These are phyloP conservation scores for Yponomeuta malinellus DNA, from an alignment of 2,888 invertebrate genomes.

Conservation along the genomic window DNA sequence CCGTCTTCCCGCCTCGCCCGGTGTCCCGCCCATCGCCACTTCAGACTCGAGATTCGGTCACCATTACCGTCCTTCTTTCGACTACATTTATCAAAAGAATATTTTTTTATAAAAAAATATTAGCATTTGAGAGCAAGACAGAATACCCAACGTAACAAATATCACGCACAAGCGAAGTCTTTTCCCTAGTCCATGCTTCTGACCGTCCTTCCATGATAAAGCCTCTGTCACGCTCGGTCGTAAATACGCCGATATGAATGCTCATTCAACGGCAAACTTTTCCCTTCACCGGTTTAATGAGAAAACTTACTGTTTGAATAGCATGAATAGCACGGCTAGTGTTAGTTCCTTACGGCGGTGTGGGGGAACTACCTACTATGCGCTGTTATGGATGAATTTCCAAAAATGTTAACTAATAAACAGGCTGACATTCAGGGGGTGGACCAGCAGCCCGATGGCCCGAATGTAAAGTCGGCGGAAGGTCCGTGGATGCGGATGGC, in stretches of 20 bases:
- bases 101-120: no score
- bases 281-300: background rate
- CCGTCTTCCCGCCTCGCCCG: no score
- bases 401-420: no score
- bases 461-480: no score
- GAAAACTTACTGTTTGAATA: background rate
- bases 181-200: background rate
- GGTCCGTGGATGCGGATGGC: no score
- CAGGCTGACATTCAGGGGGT: no score
- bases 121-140: no score
- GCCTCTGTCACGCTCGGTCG: background rate
- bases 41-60: no score
- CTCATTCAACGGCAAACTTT: background rate
- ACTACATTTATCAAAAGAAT: no score
- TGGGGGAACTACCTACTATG: background rate
- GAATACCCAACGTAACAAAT: background rate
- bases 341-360: background rate
- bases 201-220: background rate
- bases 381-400: background rate
- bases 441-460: no score
- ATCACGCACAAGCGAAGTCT: background rate
- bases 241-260: conserved; percentile 3
- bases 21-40: no score
- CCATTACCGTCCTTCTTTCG: no score
- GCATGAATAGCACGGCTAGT: background rate